Conservation (phyloP, 2,888 invertebrate genomes). For the Rambutsinella grinnellia region DNA sequence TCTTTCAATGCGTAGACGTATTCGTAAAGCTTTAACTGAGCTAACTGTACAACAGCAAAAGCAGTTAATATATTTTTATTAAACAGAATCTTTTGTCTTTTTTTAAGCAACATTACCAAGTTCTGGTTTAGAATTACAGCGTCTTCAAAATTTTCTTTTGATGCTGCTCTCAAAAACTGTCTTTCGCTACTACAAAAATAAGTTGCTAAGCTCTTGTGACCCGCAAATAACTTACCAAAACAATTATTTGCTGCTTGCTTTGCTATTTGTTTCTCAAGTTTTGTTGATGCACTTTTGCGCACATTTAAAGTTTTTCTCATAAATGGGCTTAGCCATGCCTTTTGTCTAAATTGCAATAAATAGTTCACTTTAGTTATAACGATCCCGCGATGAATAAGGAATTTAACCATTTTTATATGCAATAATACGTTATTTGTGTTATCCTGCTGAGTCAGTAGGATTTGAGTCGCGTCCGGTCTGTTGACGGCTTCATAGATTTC, state of each 20-base stretch:
- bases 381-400: too few relatives aligned
- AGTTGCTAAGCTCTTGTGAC: too few relatives aligned
- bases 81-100: too few relatives aligned
- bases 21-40: background rate
- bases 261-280: background rate
- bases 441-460: too few relatives aligned
- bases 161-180: too few relatives aligned
- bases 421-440: too few relatives aligned
- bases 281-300: background rate
- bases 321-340: background rate
- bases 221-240: background rate
- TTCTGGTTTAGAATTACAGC: background rate
- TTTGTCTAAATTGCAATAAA: background rate
- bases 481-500: too few relatives aligned
- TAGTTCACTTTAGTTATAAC: background rate
- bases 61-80: background rate
- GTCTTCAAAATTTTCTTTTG: background rate
- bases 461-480: too few relatives aligned
- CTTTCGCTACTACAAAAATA: background rate
- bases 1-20: background rate
- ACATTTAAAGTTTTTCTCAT: background rate
- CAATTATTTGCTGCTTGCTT: background rate
- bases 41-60: background rate
- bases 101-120: background rate
- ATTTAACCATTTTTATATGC: too few relatives aligned